phyloP scores from a whole-genome alignment of 2,113 vertebrate genomes.

The Gasterosteus aculeatus region DNA sequence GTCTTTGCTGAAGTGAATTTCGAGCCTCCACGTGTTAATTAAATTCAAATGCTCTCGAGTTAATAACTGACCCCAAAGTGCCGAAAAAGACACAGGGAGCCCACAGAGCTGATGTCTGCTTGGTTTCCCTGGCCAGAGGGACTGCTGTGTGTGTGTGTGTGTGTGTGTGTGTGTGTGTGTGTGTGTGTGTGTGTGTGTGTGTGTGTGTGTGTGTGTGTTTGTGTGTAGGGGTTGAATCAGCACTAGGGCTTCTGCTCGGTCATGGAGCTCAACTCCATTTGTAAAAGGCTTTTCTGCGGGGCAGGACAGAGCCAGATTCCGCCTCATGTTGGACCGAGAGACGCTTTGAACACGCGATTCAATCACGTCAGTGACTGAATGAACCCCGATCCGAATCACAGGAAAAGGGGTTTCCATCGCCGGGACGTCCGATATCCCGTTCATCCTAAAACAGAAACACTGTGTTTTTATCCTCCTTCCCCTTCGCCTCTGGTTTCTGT shows the following conservation, averaged over 20 bases:
- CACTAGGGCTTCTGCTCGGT: constrained; percentile 69
- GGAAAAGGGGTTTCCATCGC: not conserved
- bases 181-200: not conserved
- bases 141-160: not conserved
- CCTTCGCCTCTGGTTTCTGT: not conserved
- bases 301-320: constrained; percentile 57
- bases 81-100: constrained; percentile 22
- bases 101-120: constrained; percentile 25
- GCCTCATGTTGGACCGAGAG: constrained; percentile 32
- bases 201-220: constrained; percentile 5
- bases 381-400: not conserved
- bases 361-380: constrained; percentile 28
- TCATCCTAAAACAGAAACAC: not conserved
- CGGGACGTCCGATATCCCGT: not conserved
- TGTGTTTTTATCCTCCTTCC: not conserved
- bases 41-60: constrained; percentile 19
- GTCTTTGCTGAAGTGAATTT: not conserved
- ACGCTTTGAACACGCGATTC: constrained; percentile 46
- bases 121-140: constrained; percentile 25
- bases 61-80: constrained; percentile 34
- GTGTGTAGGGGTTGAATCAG: constrained; percentile 66
- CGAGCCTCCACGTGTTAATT: constrained; percentile 6
- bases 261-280: constrained; percentile 78
- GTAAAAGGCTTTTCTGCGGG: constrained; percentile 64
- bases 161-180: not conserved